phyloP scores from a whole-genome alignment of 2,888 invertebrate species.

The Brachynemurus nebulosus region DNA sequence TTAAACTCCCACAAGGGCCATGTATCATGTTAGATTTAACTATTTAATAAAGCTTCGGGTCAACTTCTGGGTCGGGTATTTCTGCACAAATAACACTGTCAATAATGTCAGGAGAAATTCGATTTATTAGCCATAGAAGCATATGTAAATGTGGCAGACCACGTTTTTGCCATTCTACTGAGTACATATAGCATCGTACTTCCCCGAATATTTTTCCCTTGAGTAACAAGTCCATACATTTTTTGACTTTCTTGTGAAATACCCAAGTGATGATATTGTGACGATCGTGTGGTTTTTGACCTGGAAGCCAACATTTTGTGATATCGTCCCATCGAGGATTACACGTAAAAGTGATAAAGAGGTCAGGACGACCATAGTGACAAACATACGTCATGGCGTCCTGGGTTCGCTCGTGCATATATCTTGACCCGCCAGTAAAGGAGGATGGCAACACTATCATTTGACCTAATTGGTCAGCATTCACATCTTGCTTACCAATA shows the following conservation, averaged over 20 bases:
- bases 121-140: slow-evolving; percentile 11
- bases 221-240: neutral
- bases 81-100: slow-evolving; percentile 23
- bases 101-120: slow-evolving; percentile 11
- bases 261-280: slow-evolving; percentile 6
- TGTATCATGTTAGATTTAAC: slow-evolving; percentile 22
- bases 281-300: neutral
- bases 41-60: slow-evolving; percentile 16
- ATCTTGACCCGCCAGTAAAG: slow-evolving; percentile 18
- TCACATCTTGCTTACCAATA: slow-evolving; percentile 4
- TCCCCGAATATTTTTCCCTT: slow-evolving; percentile 14
- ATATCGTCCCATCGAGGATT: slow-evolving; percentile 1
- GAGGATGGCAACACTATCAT: slow-evolving; percentile 13
- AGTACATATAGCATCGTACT: slow-evolving; percentile 15
- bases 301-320: neutral
- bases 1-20: slow-evolving; percentile 21
- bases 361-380: neutral
- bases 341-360: neutral
- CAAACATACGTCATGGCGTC: neutral
- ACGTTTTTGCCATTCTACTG: slow-evolving; percentile 19
- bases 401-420: slow-evolving; percentile 16
- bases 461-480: slow-evolving; percentile 13
- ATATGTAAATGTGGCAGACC: slow-evolving; percentile 12
- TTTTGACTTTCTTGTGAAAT: neutral
- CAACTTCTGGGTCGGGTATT: slow-evolving; percentile 20